Evolutionary conservation across 2,797 vertebrate species (phyloP).

Genomic region (Crenuchus spilurus): DNA sequence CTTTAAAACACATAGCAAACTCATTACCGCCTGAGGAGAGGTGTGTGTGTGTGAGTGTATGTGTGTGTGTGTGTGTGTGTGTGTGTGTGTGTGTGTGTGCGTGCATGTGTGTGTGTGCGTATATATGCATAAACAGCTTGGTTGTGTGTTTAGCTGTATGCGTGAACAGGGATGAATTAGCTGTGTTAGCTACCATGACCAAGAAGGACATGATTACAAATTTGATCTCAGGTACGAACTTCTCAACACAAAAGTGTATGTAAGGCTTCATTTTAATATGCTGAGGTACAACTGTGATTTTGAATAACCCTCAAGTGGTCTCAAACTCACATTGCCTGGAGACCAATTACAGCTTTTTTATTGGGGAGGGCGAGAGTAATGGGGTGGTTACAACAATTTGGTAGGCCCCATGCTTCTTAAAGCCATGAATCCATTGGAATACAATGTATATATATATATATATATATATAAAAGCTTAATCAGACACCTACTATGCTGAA

Average conservation of each 20-base stretch:
- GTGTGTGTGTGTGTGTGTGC: conserved; percentile 24
- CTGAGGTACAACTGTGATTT: neutral
- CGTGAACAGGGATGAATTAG: conserved; percentile 43
- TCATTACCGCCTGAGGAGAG: conserved; percentile 62
- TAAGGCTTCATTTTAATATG: conserved; percentile 24
- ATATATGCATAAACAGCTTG: conserved; percentile 15
- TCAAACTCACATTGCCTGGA: neutral
- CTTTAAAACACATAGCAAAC: conserved; percentile 58
- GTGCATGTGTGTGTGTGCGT: conserved; percentile 30
- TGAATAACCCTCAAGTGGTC: neutral
- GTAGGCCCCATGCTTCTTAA: neutral
- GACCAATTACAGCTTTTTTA: neutral
- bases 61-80: conserved; percentile 11
- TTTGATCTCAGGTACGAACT: conserved; percentile 30
- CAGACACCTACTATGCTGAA: conserved; percentile 14
- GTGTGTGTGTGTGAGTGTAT: conserved; percentile 39
- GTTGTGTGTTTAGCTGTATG: conserved; percentile 26
- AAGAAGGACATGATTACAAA: conserved; percentile 37
- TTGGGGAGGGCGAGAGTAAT: neutral
- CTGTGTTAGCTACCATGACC: conserved; percentile 36
- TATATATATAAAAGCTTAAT: neutral
- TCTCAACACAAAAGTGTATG: neutral
- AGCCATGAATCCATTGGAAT: neutral
- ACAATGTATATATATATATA: conserved; percentile 1
- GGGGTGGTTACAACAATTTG: too few species aligned